A percentile compares a stretch with the other conserved stretches of the same genome.
Evolutionary conservation across 2,113 vertebrate species (phyloP).

Genomic region (Melanerpes aurifrons): DNA sequence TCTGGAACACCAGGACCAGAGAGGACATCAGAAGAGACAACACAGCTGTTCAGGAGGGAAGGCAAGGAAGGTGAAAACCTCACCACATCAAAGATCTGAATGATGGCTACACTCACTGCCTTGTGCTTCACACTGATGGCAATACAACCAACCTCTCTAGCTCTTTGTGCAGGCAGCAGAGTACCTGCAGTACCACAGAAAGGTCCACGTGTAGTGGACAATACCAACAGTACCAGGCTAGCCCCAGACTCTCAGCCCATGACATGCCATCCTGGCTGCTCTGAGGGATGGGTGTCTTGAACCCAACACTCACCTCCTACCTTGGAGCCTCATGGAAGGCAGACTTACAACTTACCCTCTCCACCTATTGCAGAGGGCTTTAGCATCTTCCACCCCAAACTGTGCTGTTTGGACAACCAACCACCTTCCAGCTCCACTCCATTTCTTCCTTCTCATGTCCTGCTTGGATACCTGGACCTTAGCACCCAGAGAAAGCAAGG

Average conservation of each 20-base stretch:
- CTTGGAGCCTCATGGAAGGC: accelerated
- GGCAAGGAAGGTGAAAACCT: neutral
- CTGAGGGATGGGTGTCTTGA: neutral
- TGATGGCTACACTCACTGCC: accelerated
- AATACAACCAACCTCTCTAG: neutral
- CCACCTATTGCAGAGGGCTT: neutral
- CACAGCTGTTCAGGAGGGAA: neutral
- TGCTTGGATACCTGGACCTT: neutral
- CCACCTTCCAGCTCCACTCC: neutral
- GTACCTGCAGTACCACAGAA: neutral
- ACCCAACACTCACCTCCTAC: neutral
- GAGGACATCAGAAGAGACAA: neutral
- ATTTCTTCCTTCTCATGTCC: neutral
- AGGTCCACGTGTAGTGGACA: too few species aligned
- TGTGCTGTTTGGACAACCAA: neutral
- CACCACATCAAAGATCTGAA: neutral
- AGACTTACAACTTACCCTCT: neutral
- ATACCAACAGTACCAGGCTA: too few species aligned
- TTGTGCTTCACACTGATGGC: neutral
- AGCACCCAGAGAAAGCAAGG: neutral
- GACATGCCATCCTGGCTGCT: accelerated
- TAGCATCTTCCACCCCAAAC: neutral
- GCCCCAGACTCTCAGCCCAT: neutral
- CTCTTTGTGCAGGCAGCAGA: accelerated
- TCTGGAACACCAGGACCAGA: accelerated